Evolutionary conservation across 2,888 invertebrate genomes (phyloP).

Genomic region (Chalcis sispes): DNA sequence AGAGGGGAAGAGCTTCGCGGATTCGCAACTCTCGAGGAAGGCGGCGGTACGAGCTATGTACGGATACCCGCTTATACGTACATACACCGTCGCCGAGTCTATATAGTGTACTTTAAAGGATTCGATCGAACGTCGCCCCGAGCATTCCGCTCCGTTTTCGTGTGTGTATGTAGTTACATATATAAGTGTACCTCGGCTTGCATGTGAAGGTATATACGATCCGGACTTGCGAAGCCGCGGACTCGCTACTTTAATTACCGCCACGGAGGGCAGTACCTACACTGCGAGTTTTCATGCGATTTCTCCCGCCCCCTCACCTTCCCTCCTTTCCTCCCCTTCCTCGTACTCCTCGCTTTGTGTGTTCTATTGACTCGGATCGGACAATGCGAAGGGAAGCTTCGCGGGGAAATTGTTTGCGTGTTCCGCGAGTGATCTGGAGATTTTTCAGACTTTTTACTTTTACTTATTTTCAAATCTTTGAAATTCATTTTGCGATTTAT

Average conservation of each 20-base stretch:
- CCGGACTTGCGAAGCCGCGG: not conserved
- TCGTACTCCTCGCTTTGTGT: slow-evolving; percentile 23
- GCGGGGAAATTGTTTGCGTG: not conserved
- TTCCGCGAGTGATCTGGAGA: not conserved
- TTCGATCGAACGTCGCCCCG: slow-evolving; percentile 57
- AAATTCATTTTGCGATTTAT: too few species aligned
- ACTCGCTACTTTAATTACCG: slow-evolving; percentile 57
- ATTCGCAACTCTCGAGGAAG: slow-evolving; percentile 36
- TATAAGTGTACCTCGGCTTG: not conserved
- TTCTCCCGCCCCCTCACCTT: slow-evolving; percentile 34
- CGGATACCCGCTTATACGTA: too few species aligned
- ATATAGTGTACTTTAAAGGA: slow-evolving; percentile 43
- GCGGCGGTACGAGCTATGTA: too few species aligned
- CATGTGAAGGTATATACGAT: too few species aligned
- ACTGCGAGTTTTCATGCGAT: slow-evolving; percentile 50
- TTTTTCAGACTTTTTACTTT: too few species aligned
- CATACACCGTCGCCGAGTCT: not conserved
- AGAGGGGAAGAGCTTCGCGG: slow-evolving; percentile 33
- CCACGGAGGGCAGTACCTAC: slow-evolving; percentile 56
- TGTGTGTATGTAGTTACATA: too few species aligned
- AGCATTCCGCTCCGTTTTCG: not conserved
- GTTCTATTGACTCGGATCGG: slow-evolving; percentile 42
- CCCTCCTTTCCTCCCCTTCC: not conserved
- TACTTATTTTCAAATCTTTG: too few species aligned
- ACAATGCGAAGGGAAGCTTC: not conserved